phyloP scores from a whole-genome alignment of 2,797 vertebrate species.

The Lagodon rhomboides region DNA sequence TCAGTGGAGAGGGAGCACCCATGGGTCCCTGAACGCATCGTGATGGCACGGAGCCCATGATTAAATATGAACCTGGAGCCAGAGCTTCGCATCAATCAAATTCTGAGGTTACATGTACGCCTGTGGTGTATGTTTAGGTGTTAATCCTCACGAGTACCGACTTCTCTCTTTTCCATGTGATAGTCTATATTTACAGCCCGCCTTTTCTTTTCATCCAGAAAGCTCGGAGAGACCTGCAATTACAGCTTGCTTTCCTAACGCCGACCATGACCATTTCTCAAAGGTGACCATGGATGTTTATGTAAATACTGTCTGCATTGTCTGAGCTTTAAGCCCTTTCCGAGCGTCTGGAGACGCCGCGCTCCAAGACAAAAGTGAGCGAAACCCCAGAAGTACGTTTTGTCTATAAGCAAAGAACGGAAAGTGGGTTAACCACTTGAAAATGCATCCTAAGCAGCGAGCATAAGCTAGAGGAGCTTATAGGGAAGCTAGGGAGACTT shows the following conservation, averaged over 20 bases:
- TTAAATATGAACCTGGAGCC: constrained; percentile 7
- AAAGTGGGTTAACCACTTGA: constrained; percentile 74
- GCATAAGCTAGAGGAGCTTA: constrained; percentile 63
- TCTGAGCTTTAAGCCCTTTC: constrained; percentile 53
- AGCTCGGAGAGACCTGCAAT: constrained; percentile 16
- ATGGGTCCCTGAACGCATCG: constrained; percentile 29
- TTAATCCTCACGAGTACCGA: constrained; percentile 1
- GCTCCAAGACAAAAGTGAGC: constrained; percentile 44
- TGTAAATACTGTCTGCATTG: constrained; percentile 41
- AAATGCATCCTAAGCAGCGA: constrained; percentile 68
- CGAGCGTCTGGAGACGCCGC: constrained; percentile 30
- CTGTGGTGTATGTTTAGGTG: constrained; percentile 12
- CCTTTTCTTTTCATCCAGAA: constrained; percentile 10
- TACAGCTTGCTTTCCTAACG: constrained; percentile 31
- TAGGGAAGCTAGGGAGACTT: constrained; percentile 53
- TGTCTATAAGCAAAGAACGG: constrained; percentile 60
- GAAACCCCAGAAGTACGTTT: constrained; percentile 65
- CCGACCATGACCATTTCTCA: constrained; percentile 34
- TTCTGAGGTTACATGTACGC: constrained; percentile 8
- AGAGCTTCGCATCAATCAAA: constrained; percentile 22
- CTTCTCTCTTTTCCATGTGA: constrained; percentile 3
- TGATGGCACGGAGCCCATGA: constrained; percentile 15
- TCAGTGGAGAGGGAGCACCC: constrained; percentile 29
- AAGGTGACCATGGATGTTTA: constrained; percentile 52
- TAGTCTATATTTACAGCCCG: background rate